Base-by-base conservation (phyloP, 2,113 vertebrate species). In the Uria aalge region DNA sequence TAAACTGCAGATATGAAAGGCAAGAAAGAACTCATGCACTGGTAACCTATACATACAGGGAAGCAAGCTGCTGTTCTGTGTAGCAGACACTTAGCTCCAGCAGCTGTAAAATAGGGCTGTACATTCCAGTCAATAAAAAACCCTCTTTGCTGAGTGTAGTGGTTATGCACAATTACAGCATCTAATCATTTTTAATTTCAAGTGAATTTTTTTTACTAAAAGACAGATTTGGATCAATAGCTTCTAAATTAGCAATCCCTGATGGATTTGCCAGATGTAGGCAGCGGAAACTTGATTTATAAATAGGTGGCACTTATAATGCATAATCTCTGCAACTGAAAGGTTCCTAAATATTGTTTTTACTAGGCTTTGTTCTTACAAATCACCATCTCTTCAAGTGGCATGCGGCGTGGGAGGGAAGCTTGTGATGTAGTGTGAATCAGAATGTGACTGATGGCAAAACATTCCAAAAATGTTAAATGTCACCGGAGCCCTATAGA, bases 11-110 rank as follows among this genome's bases (percentile, higher is more conserved):
- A 10, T 67, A 17, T 21, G 22, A 80, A 86, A 60, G 45, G 15
- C 24, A 69, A 23, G 40, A 36, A 52, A 17, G 36, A 53, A 6
- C 32, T 73, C 11, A 0, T 2, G 0, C 8, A 1, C 10, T n/a
- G 36, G 29, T 36, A 41, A 14, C 16, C 30, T 6, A 2, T 10
- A 20, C 5, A 0, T 3, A n/a, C 2, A 26, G 16, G 27, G 50
- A 62, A 41, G 22, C 52, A 71, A 56, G 32, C 14, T 68, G 38
- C 34, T 66, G 21, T 26, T 71, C 32, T 76, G 36, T n/a, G 77
- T 55, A 34, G 32, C 48, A 77, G 15, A 23, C 5, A 5, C 24
- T 86, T 23, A 21, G 8, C 41, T 68, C n/a, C 59, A 47, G 57
- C 63, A 88, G 71, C 83, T 75, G 38, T 23, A 8, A 72, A 62